Base-by-base conservation (phyloP, 2,888 invertebrate species). In the Tanaodytes sp. region DNA sequence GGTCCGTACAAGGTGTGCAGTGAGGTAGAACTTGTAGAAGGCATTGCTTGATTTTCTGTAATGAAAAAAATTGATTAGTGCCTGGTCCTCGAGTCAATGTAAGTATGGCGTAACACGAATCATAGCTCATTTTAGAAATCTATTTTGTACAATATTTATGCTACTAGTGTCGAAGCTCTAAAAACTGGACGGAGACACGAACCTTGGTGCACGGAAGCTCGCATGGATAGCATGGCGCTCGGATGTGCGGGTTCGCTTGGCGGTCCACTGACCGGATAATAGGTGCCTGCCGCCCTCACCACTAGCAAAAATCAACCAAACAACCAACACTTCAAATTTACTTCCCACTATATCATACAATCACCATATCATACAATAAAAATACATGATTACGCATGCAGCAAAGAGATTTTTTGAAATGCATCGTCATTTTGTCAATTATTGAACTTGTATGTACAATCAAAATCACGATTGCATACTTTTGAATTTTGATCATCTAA, bases 241-340 rank as follows among this genome's bases (percentile, higher is more conserved):
- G 67, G 85, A 79, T 84, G 85, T 83, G 84, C 85, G 89, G 87
- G 86, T 88, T 89, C 77, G 87, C 88, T 77, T 88, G 89, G 68
- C 88, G 90, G 72, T 89, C 90, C 84, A 77, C 92, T 93, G 79
- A 94, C 90, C 82, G 95, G 95, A 87, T 93, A 95, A 88, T 93
- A 95, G 85, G 95, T 95, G 86, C 95, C 95, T 82, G 93, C 91
- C 86, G 95, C 93, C 91, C 94, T 95, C 88, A 95, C 93, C 89
- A 94, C 92, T 93, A 91, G 87, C 91, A 91, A 85, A 86, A 85
- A 84, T 84, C 84, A 84, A 85, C 85, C 85, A 85, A 84, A 84
- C 83, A 83, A 84, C 83, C 84, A 82, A 84, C 83, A 84, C 84
- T 85, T 85, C 84, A 84, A 85, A 84, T 82, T 76, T 79, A 84